Percentiles rank a stretch among this genome's conserved stretches.
These are phyloP conservation scores for Rafetus swinhoei DNA, from an alignment of 2,113 vertebrate genomes.

Conservation along the genomic window DNA sequence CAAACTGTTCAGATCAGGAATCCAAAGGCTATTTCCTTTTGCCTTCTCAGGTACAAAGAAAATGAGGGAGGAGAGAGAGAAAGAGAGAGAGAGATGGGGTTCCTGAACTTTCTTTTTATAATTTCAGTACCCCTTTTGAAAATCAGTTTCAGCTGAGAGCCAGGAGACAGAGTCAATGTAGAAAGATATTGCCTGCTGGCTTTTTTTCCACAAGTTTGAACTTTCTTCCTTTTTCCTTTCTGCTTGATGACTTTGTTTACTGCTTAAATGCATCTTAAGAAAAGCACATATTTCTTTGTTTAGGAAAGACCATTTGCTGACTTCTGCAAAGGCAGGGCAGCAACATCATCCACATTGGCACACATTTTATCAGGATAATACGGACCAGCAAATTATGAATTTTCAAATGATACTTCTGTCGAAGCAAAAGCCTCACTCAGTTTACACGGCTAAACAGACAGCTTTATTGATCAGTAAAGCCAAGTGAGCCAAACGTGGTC, in stretches of 20 bases:
- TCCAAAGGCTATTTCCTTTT: background rate
- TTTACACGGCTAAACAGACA: too few relatives aligned
- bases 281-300: background rate
- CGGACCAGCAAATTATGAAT: background rate
- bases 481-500: too few relatives aligned
- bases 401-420: background rate
- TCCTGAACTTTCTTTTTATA: background rate
- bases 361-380: background rate
- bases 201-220: background rate
- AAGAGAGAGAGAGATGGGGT: background rate
- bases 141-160: background rate
- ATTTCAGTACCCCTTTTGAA: background rate
- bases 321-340: background rate
- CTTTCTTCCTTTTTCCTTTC: background rate
- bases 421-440: too few relatives aligned
- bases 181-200: background rate
- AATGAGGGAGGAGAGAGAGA: background rate
- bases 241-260: background rate
- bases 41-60: background rate
- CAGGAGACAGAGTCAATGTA: background rate
- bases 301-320: background rate
- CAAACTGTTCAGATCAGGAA: background rate
- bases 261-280: background rate
- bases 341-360: background rate
- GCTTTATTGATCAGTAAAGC: too few relatives aligned